Base-by-base conservation (phyloP, 1,140 invertebrate species). In the Lordiphosa clarofinis region DNA sequence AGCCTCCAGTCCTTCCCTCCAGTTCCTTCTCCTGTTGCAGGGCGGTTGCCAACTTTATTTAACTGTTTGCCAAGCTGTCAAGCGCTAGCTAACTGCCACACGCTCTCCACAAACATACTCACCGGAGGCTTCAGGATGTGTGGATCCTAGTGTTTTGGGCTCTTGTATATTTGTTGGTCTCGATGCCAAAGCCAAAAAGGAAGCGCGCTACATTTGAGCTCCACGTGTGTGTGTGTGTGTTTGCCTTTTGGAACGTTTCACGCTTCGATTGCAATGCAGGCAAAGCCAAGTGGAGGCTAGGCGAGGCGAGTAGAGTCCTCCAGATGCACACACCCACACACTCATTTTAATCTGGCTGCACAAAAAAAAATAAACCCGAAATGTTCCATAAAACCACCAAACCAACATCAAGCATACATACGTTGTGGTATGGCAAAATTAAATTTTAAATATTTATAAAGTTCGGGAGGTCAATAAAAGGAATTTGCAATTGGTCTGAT, bases 361-460 rank as follows among this genome's bases (percentile, higher is more conserved):
- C 65, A 48, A 73, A 67, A 53, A 31, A 64, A 67, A 49, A 31
- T 60, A 63, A 38, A 12, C 31, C 28, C 24, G 21, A 21, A 21
- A 21, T 21, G 21, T 21, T 4, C 3, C 21, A 21, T 21, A 64
- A 58, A 55, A 40, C 48, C 56, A 50, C 11, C 63, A 52, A 53
- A 58, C 47, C 44, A 53, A 50, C 56, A 73, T 65, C 49, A 57
- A 57, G 57, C 67, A 62, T 56, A 62, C 60, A 39, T 19, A 7
- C 65, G 44, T 44, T 43, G 50, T 72, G 71, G 56, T 55, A 82
- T 47, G 70, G 76, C 63, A 67, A 67, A 82, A 82, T 82, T 82
- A 82, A 82, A 82, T 82, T 82, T 82, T 82, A 82, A 82, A 82
- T 82, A 82, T 82, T 82, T 84, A 82, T 82, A 73, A 84, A 70